A percentile compares a stretch with the other conserved stretches of the same genome.
phyloP scores from a whole-genome alignment of 2,797 vertebrate genomes.

The Dicrostonyx torquatus region DNA sequence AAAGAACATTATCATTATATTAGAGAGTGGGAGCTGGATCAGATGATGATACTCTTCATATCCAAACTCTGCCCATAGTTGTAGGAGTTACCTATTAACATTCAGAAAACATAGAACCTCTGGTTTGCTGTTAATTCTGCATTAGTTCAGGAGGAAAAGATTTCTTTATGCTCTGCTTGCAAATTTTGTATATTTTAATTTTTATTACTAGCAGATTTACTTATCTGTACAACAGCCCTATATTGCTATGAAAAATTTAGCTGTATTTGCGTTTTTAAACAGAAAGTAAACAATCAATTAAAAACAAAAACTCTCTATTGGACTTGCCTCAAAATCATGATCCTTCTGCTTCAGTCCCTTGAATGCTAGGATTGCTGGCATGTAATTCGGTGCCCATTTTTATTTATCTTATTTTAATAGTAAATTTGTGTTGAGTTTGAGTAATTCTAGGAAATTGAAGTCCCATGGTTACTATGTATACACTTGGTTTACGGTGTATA shows the following conservation, averaged over 20 bases:
- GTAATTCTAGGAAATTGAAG: not conserved
- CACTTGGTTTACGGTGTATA: not conserved
- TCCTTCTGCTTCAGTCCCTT: not conserved
- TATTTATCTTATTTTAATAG: slow-evolving; percentile 24
- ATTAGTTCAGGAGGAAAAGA: not conserved
- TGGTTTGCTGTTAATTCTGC: not conserved
- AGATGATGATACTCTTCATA: slow-evolving; percentile 1
- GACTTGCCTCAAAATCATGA: not conserved
- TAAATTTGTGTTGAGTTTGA: slow-evolving; percentile 49
- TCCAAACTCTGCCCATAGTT: slow-evolving; percentile 7
- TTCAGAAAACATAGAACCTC: not conserved
- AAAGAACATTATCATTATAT: not conserved
- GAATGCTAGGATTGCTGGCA: not conserved
- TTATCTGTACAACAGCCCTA: slow-evolving; percentile 39
- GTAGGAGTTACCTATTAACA: not conserved
- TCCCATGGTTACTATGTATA: not conserved
- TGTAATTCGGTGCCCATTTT: not conserved
- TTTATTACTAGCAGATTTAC: slow-evolving; percentile 26
- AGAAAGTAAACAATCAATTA: not conserved
- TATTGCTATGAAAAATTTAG: slow-evolving; percentile 5
- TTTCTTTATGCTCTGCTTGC: slow-evolving; percentile 36
- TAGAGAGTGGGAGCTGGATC: not conserved
- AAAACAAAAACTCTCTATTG: not conserved
- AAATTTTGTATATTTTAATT: slow-evolving; percentile 19
- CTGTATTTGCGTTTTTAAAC: slow-evolving; percentile 11